These are phyloP conservation scores for Opisthograptis luteolata DNA, from an alignment of 2,888 invertebrate species.

Conservation along the genomic window DNA sequence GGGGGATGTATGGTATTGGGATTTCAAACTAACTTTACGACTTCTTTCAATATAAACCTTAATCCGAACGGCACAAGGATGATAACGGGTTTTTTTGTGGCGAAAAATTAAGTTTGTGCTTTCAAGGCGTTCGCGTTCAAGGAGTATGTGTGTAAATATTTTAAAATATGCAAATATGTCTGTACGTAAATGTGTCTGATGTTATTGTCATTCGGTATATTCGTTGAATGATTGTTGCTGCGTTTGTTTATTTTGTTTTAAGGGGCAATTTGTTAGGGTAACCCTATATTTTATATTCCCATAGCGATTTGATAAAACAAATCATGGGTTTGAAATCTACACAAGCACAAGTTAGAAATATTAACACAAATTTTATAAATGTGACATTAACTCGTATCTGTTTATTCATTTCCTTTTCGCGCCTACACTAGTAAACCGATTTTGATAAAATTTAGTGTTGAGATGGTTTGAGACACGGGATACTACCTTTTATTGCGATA, in stretches of 20 bases:
- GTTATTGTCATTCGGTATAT: slow-evolving; percentile 52
- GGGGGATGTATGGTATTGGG: slow-evolving; percentile 57
- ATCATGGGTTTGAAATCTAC: no score
- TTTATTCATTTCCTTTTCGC: no score
- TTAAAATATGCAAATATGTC: slow-evolving; percentile 58
- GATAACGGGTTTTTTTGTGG: slow-evolving; percentile 22
- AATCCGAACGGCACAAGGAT: slow-evolving; percentile 22
- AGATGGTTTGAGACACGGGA: no score
- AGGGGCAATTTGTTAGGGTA: slow-evolving; percentile 11
- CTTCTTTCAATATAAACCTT: slow-evolving; percentile 31
- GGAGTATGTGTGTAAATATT: slow-evolving; percentile 55
- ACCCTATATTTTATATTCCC: not conserved
- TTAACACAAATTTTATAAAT: no score
- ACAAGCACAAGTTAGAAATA: no score
- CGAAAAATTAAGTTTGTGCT: slow-evolving; percentile 31
- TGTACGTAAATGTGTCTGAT: slow-evolving; percentile 51
- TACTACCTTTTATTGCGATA: no score
- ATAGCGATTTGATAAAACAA: no score
- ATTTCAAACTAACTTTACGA: slow-evolving; percentile 47
- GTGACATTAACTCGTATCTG: no score
- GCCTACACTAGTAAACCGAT: no score
- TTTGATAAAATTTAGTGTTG: no score
- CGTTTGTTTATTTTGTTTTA: slow-evolving; percentile 28
- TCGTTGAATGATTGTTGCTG: slow-evolving; percentile 47
- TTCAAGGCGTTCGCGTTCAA: slow-evolving; percentile 43